phyloP scores from a whole-genome alignment of 1,140 invertebrate species.

The Triops cancriformis region DNA sequence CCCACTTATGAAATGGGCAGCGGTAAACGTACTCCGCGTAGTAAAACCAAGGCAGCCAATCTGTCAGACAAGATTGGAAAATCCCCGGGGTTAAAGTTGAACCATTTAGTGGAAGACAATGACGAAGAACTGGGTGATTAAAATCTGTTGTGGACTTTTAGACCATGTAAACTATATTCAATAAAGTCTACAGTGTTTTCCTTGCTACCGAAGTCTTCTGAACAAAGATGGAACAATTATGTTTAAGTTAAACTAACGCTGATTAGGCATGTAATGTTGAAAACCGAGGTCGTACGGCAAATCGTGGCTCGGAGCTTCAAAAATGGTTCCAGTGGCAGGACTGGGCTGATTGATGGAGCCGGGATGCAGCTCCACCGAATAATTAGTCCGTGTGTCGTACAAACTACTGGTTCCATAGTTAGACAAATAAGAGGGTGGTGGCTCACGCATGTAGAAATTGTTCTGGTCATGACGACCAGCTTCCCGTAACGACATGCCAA shows the following conservation, averaged over 20 bases:
- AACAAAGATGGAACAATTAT: not conserved
- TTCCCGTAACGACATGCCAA: not conserved
- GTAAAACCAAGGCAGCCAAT: not conserved
- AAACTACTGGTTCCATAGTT: constrained; percentile 1
- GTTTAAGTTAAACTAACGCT: not conserved
- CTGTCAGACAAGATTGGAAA: constrained; percentile 13
- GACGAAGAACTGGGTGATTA: not conserved
- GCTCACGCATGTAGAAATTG: not conserved
- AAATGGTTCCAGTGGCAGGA: not conserved
- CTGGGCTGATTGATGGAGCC: not conserved
- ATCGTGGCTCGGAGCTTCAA: not conserved
- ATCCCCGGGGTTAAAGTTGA: constrained; percentile 1
- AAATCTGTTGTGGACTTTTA: not conserved
- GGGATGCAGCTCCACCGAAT: not conserved
- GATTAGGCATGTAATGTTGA: not conserved
- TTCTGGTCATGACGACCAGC: not conserved
- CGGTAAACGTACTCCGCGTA: constrained; percentile 35
- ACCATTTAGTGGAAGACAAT: not conserved
- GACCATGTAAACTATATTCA: not conserved
- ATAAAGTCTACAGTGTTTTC: not conserved
- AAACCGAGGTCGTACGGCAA: not conserved
- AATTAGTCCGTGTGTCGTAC: not conserved
- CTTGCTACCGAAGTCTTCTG: not conserved
- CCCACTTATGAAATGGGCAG: constrained; percentile 71
- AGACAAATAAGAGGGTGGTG: constrained; percentile 9